Evolutionary conservation across 2,797 vertebrate species (phyloP).

Genomic region (Tiaroga cobitis): DNA sequence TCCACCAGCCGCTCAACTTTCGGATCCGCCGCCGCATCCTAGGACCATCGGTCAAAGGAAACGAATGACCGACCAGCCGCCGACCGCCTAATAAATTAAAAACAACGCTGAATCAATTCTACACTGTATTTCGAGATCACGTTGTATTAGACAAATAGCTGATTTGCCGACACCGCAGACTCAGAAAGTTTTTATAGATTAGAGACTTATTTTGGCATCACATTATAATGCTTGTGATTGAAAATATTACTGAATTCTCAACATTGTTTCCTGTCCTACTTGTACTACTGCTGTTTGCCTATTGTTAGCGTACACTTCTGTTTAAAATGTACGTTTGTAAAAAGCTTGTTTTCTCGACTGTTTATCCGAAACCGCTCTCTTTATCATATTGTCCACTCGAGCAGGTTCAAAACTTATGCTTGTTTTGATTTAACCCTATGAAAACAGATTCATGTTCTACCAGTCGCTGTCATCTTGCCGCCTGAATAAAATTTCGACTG

Average conservation of each 20-base stretch:
- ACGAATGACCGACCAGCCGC: constrained; percentile 35
- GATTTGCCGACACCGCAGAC: constrained; percentile 44
- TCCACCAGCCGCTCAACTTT: constrained; percentile 49
- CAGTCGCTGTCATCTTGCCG: constrained; percentile 63
- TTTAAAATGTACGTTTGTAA: constrained; percentile 58
- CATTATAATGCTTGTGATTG: constrained; percentile 56
- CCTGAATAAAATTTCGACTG: constrained; percentile 64
- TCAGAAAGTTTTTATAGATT: constrained; percentile 52
- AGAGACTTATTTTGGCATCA: constrained; percentile 53
- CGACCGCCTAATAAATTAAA: constrained; percentile 48
- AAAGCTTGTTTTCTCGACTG: constrained; percentile 54
- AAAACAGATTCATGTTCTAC: constrained; percentile 57
- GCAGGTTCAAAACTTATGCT: constrained; percentile 56
- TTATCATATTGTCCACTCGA: constrained; percentile 42
- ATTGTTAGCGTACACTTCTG: constrained; percentile 51
- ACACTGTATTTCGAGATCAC: constrained; percentile 47
- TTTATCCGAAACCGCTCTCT: constrained; percentile 56
- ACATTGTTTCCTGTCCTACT: constrained; percentile 55
- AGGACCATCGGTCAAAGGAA: constrained; percentile 60
- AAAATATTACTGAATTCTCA: constrained; percentile 46
- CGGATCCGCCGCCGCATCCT: constrained; percentile 56
- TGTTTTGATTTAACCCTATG: constrained; percentile 58
- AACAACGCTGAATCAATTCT: constrained; percentile 47
- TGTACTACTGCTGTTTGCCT: constrained; percentile 57
- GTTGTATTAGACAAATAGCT: constrained; percentile 46